Base-by-base conservation (phyloP, 2,113 vertebrate genomes). In the Vireo altiloquus region DNA sequence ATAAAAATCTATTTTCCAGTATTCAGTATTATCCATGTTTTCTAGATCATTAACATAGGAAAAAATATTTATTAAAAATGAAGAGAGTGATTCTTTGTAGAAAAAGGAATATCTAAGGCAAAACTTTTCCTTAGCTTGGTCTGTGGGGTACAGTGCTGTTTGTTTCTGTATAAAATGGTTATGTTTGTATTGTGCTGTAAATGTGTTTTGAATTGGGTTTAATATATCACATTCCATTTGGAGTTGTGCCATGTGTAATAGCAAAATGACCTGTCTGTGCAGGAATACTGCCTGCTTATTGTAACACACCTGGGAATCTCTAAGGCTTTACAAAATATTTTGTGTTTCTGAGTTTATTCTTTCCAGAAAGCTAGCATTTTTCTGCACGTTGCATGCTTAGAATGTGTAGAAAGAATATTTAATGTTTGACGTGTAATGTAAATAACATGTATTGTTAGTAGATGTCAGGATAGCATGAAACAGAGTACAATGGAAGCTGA, bases 351-450 rank as follows among this genome's bases (percentile, higher is more conserved):
- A 83, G 82, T 75, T 35, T 49, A 14, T 53, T 89, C 14, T 80
- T 94, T 74, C 19, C n/a, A 85, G 56, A 75, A 68, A 77, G 24
- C 8, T 72, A 56, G 14, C 9, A 31, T 37, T 72, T 28, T 39
- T 39, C 37, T 79, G 17, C 8, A n/a, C 13, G 77, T 86, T 31
- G 15, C 25, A 23, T 40, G 22, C 28, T 83, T 35, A 37, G 33
- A 72, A 69, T 40, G 15, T 33, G 8, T 52, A 52, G 89, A 83
- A 70, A 28, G 17, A 10, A 39, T 74, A 57, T 66, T 83, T 68
- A 70, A 30, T 22, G 15, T 71, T n/a, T 39, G 28, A 17, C 0
- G 1, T 2, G 3, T 30, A 77, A 74, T 0, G 1, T 30, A 85
- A 79, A 33, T 47, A 78, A 18, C 1, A 2, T 31, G 25, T 68